phyloP scores from a whole-genome alignment of 2,113 vertebrate species.

The Seriola rivoliana region DNA sequence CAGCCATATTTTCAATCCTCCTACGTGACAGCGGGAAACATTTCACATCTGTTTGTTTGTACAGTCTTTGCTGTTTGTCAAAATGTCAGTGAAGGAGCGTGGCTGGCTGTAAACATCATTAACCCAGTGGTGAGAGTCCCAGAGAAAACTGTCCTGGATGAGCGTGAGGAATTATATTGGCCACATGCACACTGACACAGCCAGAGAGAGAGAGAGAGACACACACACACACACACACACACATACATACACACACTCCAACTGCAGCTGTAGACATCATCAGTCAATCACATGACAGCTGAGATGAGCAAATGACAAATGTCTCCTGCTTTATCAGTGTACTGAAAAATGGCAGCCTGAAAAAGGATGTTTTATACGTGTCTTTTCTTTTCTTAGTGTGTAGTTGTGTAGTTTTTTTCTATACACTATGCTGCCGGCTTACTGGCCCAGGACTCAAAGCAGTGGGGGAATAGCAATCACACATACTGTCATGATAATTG shows the following conservation, averaged over 20 bases:
- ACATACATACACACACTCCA: not conserved
- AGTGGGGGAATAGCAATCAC: slow-evolving; percentile 38
- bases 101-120: slow-evolving; percentile 61
- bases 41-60: slow-evolving; percentile 28
- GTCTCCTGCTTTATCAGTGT: slow-evolving; percentile 6
- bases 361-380: not conserved
- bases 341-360: not conserved
- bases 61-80: slow-evolving; percentile 31
- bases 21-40: not conserved
- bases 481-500: slow-evolving; percentile 72
- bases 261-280: slow-evolving; percentile 19
- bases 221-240: not conserved
- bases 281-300: slow-evolving; percentile 23
- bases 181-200: slow-evolving; percentile 3
- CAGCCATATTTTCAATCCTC: not conserved
- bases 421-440: not conserved
- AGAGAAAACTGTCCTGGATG: slow-evolving; percentile 24
- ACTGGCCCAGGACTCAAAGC: not conserved
- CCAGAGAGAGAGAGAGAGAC: too few relatives aligned
- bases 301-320: slow-evolving; percentile 12
- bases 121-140: slow-evolving; percentile 30
- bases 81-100: slow-evolving; percentile 46
- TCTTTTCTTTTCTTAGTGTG: not conserved
- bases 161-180: slow-evolving; percentile 20
- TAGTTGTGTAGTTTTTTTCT: not conserved